These are phyloP conservation scores for Arge pagana DNA, from an alignment of 2,888 invertebrate genomes.

Conservation along the genomic window DNA sequence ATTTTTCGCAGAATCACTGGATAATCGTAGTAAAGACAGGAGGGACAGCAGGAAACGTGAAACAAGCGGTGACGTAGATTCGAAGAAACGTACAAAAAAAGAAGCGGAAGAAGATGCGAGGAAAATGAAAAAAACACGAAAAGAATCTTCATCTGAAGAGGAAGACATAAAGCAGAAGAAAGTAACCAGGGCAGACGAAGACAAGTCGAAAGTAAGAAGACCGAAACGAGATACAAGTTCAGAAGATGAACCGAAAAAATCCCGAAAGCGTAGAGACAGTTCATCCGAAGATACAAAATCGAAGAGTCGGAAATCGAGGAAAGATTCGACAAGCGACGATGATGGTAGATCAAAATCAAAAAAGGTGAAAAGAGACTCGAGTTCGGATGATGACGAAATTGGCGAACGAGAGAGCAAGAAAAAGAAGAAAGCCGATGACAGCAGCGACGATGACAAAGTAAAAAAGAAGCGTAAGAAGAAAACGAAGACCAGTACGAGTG, in stretches of 20 bases:
- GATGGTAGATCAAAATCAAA: slow-evolving; percentile 46
- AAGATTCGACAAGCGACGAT: slow-evolving; percentile 52
- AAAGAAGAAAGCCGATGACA: slow-evolving; percentile 67
- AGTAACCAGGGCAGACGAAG: slow-evolving; percentile 52
- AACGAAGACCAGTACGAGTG: slow-evolving; percentile 53
- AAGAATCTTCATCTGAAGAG: slow-evolving; percentile 51
- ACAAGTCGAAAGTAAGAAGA: slow-evolving; percentile 52
- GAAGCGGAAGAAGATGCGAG: slow-evolving; percentile 59
- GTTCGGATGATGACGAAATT: slow-evolving; percentile 68
- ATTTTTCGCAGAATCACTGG: slow-evolving; percentile 44
- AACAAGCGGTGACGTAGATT: slow-evolving; percentile 58
- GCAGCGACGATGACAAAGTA: slow-evolving; percentile 64
- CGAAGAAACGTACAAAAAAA: slow-evolving; percentile 56
- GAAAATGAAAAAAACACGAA: slow-evolving; percentile 46
- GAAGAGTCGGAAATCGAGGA: slow-evolving; percentile 59
- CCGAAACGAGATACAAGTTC: slow-evolving; percentile 62
- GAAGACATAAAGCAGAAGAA: slow-evolving; percentile 51
- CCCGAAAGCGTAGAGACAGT: slow-evolving; percentile 66
- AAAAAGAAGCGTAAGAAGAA: slow-evolving; percentile 61
- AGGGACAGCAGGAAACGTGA: slow-evolving; percentile 55
- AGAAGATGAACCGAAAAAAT: slow-evolving; percentile 66
- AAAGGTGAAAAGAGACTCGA: slow-evolving; percentile 47
- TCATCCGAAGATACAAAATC: slow-evolving; percentile 64
- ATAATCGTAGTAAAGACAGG: slow-evolving; percentile 56
- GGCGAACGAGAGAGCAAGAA: slow-evolving; percentile 69